These are phyloP conservation scores for Epizoanthus rinbou DNA, from an alignment of 92 coral and sea anemone species.

Conservation along the genomic window DNA sequence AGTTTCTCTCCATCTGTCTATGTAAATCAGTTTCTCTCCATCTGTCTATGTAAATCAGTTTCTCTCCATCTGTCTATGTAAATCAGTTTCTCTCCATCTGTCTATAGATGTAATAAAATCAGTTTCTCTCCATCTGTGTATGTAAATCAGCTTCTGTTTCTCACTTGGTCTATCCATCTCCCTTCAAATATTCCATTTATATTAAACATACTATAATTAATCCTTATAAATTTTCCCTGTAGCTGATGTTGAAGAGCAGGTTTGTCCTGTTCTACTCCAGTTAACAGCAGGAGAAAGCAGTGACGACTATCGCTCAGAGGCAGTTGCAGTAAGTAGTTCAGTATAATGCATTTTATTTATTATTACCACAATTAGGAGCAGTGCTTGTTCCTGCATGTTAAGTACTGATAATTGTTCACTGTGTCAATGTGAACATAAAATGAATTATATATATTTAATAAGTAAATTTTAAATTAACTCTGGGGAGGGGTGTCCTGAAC, in stretches of 20 bases:
- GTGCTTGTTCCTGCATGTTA: not conserved
- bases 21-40: no score
- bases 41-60: no score
- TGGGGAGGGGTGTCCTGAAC: no score
- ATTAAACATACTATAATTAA: not conserved
- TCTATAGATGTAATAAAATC: no score
- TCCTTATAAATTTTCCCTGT: not conserved
- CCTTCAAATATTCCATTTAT: not conserved
- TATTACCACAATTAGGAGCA: not conserved
- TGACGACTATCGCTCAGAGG: constrained; percentile 97
- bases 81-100: not conserved
- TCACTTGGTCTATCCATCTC: not conserved
- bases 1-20: no score
- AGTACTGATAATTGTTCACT: not conserved
- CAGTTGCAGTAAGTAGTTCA: constrained; percentile 85
- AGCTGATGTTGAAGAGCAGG: constrained; percentile 97
- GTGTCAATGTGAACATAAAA: no score
- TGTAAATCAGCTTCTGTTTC: not conserved
- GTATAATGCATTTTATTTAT: not conserved
- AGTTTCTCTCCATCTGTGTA: no score
- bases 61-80: not conserved
- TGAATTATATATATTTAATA: no score
- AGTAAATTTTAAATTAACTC: no score
- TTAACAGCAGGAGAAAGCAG: constrained; percentile 91
- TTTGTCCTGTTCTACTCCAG: constrained; percentile 95